These are phyloP conservation scores for Cryptotermes secundus DNA, from an alignment of 1,140 invertebrate genomes.

Conservation along the genomic window DNA sequence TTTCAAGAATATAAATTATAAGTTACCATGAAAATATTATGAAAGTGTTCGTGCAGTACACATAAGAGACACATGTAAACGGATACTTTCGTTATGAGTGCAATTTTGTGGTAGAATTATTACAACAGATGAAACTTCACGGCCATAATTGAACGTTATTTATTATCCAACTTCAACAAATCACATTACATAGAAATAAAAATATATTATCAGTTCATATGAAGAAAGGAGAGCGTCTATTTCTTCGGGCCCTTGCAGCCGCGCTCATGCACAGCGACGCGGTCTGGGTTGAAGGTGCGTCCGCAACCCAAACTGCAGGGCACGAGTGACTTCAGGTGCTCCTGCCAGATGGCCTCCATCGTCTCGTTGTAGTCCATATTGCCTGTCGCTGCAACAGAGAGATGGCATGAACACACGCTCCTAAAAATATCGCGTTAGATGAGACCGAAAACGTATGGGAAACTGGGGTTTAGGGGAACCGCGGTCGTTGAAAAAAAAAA, in stretches of 20 bases:
- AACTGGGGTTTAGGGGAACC: too few relatives aligned
- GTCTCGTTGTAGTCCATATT: slow-evolving; percentile 54
- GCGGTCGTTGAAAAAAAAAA: too few relatives aligned
- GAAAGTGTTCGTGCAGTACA: too few relatives aligned
- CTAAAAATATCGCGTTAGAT: too few relatives aligned
- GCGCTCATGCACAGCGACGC: slow-evolving; percentile 55
- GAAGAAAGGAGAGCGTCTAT: background rate
- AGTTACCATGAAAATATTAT: too few relatives aligned
- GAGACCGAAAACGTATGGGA: too few relatives aligned
- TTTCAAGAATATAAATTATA: too few relatives aligned
- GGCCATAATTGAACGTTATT: background rate
- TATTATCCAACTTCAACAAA: background rate
- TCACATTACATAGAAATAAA: background rate
- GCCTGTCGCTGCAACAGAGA: slow-evolving; percentile 45
- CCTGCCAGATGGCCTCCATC: slow-evolving; percentile 59
- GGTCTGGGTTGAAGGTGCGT: slow-evolving; percentile 57
- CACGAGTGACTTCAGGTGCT: slow-evolving; percentile 54
- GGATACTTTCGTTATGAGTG: too few relatives aligned
- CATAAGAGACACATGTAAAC: too few relatives aligned
- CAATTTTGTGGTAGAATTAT: too few relatives aligned
- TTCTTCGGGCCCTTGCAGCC: slow-evolving; percentile 44
- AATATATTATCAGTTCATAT: background rate
- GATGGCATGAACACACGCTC: too few relatives aligned
- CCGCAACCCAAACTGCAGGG: slow-evolving; percentile 55
- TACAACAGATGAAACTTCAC: background rate